phyloP scores from a whole-genome alignment of 2,797 vertebrate genomes.

The Sylvilagus floridanus region DNA sequence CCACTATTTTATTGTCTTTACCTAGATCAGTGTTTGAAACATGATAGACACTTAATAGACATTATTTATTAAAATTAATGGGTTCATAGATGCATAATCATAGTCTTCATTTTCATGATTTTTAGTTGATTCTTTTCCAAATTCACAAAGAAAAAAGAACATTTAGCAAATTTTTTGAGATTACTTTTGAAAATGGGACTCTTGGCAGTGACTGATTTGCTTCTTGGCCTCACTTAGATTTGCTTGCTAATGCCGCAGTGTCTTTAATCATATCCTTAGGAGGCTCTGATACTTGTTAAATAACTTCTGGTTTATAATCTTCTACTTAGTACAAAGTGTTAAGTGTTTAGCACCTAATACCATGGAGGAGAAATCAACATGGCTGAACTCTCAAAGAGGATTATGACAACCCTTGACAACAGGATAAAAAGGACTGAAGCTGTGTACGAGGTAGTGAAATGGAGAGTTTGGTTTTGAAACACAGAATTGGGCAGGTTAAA shows the following conservation, averaged over 20 bases:
- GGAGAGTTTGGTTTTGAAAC: constrained; percentile 5
- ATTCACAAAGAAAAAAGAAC: constrained; percentile 63
- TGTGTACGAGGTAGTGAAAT: neutral
- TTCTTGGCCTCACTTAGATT: constrained; percentile 85
- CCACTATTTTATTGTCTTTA: neutral
- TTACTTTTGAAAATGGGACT: constrained; percentile 70
- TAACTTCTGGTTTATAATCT: constrained; percentile 82
- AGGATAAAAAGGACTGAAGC: constrained; percentile 1
- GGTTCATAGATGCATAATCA: neutral
- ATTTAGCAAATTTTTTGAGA: constrained; percentile 76
- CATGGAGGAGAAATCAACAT: constrained; percentile 78
- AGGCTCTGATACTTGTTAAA: constrained; percentile 72
- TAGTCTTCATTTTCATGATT: neutral
- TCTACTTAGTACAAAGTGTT: constrained; percentile 81
- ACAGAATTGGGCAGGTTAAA: neutral
- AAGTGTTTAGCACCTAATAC: constrained; percentile 81
- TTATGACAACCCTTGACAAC: constrained; percentile 81
- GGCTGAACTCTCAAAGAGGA: constrained; percentile 80
- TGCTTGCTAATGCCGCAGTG: constrained; percentile 84
- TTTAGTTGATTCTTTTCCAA: neutral
- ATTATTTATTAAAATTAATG: neutral
- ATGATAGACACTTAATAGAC: neutral
- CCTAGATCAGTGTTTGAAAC: neutral
- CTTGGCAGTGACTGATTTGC: constrained; percentile 84
- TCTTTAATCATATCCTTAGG: constrained; percentile 75